phyloP scores from a whole-genome alignment of 2,797 vertebrate species.

The Avahi laniger region DNA sequence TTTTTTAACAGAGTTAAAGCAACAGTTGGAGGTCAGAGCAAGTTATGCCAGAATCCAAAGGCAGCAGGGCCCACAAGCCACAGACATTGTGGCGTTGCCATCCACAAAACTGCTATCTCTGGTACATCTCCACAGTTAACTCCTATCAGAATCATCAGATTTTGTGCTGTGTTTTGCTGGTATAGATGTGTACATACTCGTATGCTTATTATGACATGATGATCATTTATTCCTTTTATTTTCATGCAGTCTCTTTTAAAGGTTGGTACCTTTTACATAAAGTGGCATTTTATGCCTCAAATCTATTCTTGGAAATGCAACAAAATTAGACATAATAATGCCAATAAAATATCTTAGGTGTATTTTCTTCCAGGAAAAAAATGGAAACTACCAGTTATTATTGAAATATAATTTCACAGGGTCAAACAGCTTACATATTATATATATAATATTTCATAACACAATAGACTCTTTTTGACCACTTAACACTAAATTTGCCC shows the following conservation, averaged over 20 bases:
- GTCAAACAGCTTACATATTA: neutral
- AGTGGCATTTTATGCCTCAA: neutral
- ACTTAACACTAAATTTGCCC: neutral
- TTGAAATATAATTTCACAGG: neutral
- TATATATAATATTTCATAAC: neutral
- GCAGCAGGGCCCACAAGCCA: constrained; percentile 70
- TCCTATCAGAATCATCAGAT: neutral
- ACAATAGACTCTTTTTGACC: neutral
- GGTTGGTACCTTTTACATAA: constrained; percentile 12
- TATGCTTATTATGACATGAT: neutral
- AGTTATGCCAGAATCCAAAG: constrained; percentile 76
- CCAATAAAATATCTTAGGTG: neutral
- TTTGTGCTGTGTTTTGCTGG: neutral
- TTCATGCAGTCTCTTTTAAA: neutral
- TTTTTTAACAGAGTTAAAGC: constrained; percentile 71
- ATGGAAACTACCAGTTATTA: neutral
- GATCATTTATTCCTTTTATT: neutral
- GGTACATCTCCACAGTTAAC: neutral
- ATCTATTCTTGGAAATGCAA: constrained; percentile 43
- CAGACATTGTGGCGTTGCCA: constrained; percentile 35
- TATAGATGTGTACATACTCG: neutral
- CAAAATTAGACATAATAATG: neutral
- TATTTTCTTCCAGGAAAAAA: constrained; percentile 16
- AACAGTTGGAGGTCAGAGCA: constrained; percentile 76
- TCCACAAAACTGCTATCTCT: constrained; percentile 13